Evolutionary conservation across 1,140 invertebrate species (phyloP).

Genomic region (Monomorium pharaonis): DNA sequence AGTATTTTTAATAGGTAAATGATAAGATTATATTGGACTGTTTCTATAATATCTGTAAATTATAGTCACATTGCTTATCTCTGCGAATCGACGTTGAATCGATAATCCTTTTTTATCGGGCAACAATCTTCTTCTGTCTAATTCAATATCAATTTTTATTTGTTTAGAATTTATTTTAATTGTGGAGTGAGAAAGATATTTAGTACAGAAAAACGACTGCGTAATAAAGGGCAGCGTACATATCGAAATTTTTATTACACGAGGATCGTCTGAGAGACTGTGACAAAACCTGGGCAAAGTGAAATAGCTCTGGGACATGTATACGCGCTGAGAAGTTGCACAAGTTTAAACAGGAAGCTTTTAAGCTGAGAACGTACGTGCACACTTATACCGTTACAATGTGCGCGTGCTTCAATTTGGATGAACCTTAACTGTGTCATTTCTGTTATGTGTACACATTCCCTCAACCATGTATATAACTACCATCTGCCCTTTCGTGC

Average conservation of each 20-base stretch:
- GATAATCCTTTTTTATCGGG: too few relatives aligned
- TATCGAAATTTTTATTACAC: background rate
- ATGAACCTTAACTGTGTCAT: slow-evolving; percentile 50
- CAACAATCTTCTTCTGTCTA: background rate
- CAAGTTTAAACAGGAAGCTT: slow-evolving; percentile 43
- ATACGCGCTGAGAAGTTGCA: slow-evolving; percentile 39
- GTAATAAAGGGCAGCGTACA: background rate
- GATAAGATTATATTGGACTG: background rate
- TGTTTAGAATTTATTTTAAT: background rate
- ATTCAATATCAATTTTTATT: background rate
- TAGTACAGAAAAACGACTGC: background rate
- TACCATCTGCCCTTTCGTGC: slow-evolving; percentile 41
- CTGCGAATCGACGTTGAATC: too few relatives aligned
- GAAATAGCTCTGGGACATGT: slow-evolving; percentile 41
- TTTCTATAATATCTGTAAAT: background rate
- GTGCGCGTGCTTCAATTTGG: slow-evolving; percentile 44
- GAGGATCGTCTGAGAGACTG: background rate
- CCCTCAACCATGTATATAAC: slow-evolving; percentile 19
- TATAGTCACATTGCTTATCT: background rate
- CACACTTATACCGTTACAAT: background rate
- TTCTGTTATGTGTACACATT: slow-evolving; percentile 36
- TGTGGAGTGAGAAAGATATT: background rate
- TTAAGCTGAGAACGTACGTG: slow-evolving; percentile 33
- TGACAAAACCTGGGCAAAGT: slow-evolving; percentile 1
- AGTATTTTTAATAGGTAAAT: background rate